Percentiles rank a stretch among this genome's conserved stretches.
These are phyloP conservation scores for Erebia ligea DNA, from an alignment of 2,888 invertebrate genomes.

Conservation along the genomic window DNA sequence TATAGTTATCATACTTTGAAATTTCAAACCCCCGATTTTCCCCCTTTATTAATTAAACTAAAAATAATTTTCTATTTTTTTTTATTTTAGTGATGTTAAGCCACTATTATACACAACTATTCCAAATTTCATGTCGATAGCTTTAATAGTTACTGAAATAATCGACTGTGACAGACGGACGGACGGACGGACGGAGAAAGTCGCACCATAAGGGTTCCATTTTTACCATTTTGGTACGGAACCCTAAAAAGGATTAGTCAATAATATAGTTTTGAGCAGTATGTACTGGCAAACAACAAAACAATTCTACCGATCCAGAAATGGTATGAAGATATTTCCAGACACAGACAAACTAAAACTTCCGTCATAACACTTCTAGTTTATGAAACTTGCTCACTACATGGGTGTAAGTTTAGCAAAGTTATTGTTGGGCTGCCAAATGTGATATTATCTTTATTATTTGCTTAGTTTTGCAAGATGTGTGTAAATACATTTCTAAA, in stretches of 20 bases:
- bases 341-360: constrained; percentile 23
- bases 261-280: background rate
- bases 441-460: background rate
- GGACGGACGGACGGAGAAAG: too few species aligned
- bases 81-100: too few species aligned
- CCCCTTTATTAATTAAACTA: too few species aligned
- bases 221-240: too few species aligned
- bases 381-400: constrained; percentile 30
- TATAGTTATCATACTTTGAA: too few species aligned
- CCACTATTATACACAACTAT: too few species aligned
- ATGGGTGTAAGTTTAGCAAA: constrained; percentile 6
- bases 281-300: background rate
- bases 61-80: too few species aligned
- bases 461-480: background rate
- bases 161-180: too few species aligned
- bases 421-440: constrained; percentile 14
- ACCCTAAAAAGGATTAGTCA: background rate
- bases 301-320: constrained; percentile 11
- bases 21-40: too few species aligned
- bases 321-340: constrained; percentile 11
- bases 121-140: too few species aligned
- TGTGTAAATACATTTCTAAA: background rate
- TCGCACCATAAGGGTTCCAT: too few species aligned
- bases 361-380: constrained; percentile 29
- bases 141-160: too few species aligned